phyloP scores from a whole-genome alignment of 2,888 invertebrate genomes.

The Lomographa bimaculata region DNA sequence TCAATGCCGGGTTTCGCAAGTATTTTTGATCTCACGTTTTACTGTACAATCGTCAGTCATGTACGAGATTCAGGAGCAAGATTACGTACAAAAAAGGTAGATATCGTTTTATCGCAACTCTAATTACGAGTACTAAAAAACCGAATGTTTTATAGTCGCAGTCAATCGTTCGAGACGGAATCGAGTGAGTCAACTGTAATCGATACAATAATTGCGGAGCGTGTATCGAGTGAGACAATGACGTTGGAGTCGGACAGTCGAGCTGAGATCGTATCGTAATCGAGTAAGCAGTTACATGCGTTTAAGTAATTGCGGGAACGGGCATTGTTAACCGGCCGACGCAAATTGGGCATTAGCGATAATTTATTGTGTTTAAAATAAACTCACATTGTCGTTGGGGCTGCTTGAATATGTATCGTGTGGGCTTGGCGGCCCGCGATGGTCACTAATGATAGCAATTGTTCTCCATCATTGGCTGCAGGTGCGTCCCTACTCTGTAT shows the following conservation, averaged over 20 bases:
- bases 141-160: slow-evolving; percentile 67
- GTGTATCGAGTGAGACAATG: slow-evolving; percentile 78
- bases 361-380: slow-evolving; percentile 80
- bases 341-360: slow-evolving; percentile 83
- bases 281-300: slow-evolving; percentile 73
- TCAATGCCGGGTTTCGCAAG: slow-evolving; percentile 43
- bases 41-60: slow-evolving; percentile 38
- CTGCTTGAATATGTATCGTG: slow-evolving; percentile 78
- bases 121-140: slow-evolving; percentile 72
- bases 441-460: slow-evolving; percentile 78
- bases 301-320: slow-evolving; percentile 83
- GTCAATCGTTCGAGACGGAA: slow-evolving; percentile 68
- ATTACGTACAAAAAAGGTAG: slow-evolving; percentile 48
- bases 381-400: slow-evolving; percentile 72
- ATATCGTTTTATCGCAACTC: slow-evolving; percentile 59
- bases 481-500: slow-evolving; percentile 55
- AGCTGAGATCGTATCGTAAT: slow-evolving; percentile 74
- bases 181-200: slow-evolving; percentile 74
- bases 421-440: slow-evolving; percentile 64
- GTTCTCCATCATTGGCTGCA: slow-evolving; percentile 77
- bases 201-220: slow-evolving; percentile 77
- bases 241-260: slow-evolving; percentile 57
- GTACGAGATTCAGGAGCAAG: slow-evolving; percentile 46
- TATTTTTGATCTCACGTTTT: slow-evolving; percentile 45
- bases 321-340: slow-evolving; percentile 79